Percentiles rank a stretch among this genome's conserved stretches.
These are phyloP conservation scores for Leucophenga maculata DNA, from an alignment of 2,888 invertebrate species.

Conservation along the genomic window DNA sequence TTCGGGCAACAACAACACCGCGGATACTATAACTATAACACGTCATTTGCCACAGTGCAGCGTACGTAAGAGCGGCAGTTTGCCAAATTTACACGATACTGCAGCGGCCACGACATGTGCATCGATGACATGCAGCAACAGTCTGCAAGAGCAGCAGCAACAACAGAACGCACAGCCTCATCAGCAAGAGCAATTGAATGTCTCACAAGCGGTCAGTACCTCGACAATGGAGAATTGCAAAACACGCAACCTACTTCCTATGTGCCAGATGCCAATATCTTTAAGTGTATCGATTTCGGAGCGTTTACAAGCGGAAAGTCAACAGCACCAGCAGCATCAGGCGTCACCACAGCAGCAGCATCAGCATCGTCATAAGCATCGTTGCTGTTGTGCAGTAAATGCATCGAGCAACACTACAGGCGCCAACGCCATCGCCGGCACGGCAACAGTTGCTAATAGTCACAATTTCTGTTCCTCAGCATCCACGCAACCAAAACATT, in stretches of 20 bases:
- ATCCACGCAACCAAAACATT: conserved; percentile 39
- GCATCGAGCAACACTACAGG: conserved; percentile 32
- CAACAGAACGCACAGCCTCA: conserved; percentile 35
- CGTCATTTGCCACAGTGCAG: conserved; percentile 75
- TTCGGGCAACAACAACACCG: conserved; percentile 81
- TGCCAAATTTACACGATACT: conserved; percentile 79
- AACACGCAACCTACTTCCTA: conserved; percentile 70
- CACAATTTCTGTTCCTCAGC: conserved; percentile 55
- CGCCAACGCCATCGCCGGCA: conserved; percentile 7
- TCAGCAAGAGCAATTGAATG: conserved; percentile 63
- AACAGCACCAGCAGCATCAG: conserved; percentile 44
- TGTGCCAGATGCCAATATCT: conserved; percentile 72
- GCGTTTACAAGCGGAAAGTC: conserved; percentile 49
- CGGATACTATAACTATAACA: conserved; percentile 74
- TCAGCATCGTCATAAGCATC: conserved; percentile 55
- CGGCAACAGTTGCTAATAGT: conserved; percentile 45
- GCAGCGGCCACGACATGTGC: conserved; percentile 14
- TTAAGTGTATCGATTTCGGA: conserved; percentile 64
- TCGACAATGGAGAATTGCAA: conserved; percentile 77
- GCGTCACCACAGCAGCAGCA: conserved; percentile 35
- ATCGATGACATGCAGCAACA: conserved; percentile 31
- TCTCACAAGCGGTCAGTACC: conserved; percentile 77
- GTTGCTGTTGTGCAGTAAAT: conserved; percentile 55
- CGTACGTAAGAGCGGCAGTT: conserved; percentile 83
- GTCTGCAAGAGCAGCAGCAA: conserved; percentile 8